Conservation (phyloP, 2,797 vertebrate genomes). For the Furcifer pardalis region DNA sequence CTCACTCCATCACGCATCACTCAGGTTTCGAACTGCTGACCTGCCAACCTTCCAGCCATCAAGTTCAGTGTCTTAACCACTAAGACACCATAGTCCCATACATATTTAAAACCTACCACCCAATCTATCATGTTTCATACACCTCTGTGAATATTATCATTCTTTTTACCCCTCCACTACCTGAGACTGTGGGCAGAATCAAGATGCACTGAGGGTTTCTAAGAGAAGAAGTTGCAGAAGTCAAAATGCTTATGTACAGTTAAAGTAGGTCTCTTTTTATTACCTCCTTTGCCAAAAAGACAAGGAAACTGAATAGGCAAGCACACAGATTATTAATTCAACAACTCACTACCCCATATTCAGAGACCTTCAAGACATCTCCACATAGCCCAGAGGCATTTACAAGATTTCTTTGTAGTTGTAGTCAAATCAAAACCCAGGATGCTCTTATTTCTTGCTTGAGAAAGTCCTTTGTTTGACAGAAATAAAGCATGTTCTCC, state of each 20-base stretch:
- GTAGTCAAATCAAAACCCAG: background rate
- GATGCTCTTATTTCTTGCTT: background rate
- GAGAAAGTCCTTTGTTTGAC: constrained; percentile 16
- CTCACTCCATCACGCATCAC: too few relatives aligned
- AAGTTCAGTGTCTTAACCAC: too few relatives aligned
- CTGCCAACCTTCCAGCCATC: too few relatives aligned
- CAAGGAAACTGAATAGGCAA: constrained; percentile 43
- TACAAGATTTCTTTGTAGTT: constrained; percentile 39
- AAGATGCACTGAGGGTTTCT: constrained; percentile 44
- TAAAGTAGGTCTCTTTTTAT: constrained; percentile 47
- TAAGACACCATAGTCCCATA: too few relatives aligned
- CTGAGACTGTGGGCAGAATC: constrained; percentile 16
- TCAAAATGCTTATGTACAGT: constrained; percentile 27
- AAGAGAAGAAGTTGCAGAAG: constrained; percentile 26
- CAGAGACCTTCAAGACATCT: constrained; percentile 32
- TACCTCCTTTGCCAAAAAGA: constrained; percentile 54
- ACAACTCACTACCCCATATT: constrained; percentile 5
- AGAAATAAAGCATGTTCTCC: background rate
- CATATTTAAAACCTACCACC: constrained; percentile 11
- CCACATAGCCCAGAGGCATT: constrained; percentile 11
- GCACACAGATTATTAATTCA: constrained; percentile 28
- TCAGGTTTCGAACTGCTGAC: too few relatives aligned
- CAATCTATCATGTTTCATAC: constrained; percentile 19
- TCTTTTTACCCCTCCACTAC: background rate
- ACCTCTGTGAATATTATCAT: constrained; percentile 23